phyloP scores from a whole-genome alignment of 2,113 vertebrate species.

The Heterotilapia buettikoferi region DNA sequence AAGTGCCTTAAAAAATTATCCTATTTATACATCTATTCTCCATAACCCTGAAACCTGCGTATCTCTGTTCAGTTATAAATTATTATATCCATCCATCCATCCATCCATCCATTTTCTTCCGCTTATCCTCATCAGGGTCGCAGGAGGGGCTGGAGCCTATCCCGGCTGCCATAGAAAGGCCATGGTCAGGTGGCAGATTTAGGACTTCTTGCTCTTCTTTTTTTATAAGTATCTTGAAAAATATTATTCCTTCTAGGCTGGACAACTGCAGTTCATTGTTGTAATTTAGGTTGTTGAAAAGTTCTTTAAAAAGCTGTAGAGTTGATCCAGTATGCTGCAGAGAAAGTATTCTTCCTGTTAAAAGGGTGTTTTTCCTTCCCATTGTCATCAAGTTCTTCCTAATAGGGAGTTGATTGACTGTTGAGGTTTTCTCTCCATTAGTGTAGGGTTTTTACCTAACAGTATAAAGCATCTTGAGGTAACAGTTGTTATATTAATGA shows the following conservation, averaged over 20 bases:
- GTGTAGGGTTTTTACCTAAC: neutral
- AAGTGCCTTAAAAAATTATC: neutral
- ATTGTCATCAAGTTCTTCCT: neutral
- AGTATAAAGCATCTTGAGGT: neutral
- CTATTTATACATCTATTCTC: neutral
- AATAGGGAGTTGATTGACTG: fast-evolving
- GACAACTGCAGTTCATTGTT: neutral
- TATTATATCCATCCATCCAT: neutral
- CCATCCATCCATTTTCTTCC: neutral
- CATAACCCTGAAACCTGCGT: neutral
- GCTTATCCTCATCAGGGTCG: fast-evolving
- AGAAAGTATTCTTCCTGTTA: neutral
- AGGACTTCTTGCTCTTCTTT: neutral
- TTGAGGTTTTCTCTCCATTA: neutral
- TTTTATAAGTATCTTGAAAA: neutral
- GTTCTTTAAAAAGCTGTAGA: neutral
- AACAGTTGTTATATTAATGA: neutral
- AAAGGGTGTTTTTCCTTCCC: neutral
- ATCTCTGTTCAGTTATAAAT: neutral
- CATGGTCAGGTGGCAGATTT: neutral
- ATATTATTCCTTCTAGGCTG: neutral
- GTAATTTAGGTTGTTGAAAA: neutral
- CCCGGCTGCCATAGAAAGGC: neutral
- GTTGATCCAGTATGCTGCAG: neutral
- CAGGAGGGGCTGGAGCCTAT: neutral